Conservation (phyloP, 53 echinoderm and acorn worm species). For the Luidia sarsii region DNA sequence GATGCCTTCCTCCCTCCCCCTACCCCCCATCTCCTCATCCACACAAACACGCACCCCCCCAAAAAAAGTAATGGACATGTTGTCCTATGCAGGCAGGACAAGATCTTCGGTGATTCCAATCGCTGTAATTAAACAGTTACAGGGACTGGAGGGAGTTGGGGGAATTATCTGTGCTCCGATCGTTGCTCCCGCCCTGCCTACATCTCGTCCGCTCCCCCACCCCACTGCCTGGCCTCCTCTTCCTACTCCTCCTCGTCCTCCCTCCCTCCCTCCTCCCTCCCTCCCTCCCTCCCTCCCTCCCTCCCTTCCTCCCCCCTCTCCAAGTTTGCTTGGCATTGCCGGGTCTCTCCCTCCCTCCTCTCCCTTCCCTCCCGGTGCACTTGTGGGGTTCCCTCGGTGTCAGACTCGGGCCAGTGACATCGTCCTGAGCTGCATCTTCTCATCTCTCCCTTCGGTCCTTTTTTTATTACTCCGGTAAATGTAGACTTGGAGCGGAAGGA, state of each 20-base stretch:
- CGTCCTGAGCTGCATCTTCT: conserved; percentile 4
- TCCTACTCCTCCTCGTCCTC: no score
- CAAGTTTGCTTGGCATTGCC: no score
- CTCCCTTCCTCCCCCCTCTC: no score
- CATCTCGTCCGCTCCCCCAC: neutral
- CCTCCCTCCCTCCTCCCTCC: neutral
- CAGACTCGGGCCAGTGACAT: conserved; percentile 34
- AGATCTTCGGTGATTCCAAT: conserved; percentile 31
- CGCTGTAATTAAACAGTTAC: conserved; percentile 60
- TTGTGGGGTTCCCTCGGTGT: conserved; percentile 25
- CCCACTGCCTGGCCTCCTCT: no score
- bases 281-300: no score
- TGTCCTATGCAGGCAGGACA: no score
- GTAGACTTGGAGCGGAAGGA: conserved; percentile 53
- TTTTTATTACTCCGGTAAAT: conserved; percentile 61
- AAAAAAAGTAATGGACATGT: conserved; percentile 44
- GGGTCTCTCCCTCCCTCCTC: neutral
- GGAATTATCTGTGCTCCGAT: conserved; percentile 45
- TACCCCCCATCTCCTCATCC: no score
- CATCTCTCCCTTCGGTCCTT: conserved; percentile 16
- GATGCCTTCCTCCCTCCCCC: no score
- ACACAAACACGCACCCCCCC: no score
- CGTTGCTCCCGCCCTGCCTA: neutral
- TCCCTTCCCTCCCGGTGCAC: neutral
- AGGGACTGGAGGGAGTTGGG: no score